phyloP scores from a whole-genome alignment of 2,888 invertebrate genomes.

The Galerucella nymphaeae region DNA sequence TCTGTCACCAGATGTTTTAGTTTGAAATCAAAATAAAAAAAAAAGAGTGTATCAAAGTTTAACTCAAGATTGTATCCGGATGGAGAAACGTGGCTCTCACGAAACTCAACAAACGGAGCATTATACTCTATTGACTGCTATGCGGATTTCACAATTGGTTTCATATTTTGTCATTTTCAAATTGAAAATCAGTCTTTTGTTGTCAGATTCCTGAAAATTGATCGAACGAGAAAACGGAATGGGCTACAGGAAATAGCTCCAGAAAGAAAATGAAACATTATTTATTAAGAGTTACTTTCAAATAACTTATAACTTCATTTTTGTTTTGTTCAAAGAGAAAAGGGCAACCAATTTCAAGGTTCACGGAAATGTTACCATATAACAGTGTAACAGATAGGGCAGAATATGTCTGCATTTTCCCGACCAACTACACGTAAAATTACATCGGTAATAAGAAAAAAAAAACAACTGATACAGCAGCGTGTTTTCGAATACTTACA shows the following conservation, averaged over 20 bases:
- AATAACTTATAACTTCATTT: slow-evolving; percentile 34
- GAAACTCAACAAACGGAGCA: slow-evolving; percentile 5
- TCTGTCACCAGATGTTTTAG: no score
- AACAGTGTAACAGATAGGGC: slow-evolving; percentile 34
- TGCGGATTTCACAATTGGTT: slow-evolving; percentile 16
- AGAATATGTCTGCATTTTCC: slow-evolving; percentile 33
- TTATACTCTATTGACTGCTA: slow-evolving; percentile 6
- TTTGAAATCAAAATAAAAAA: background rate
- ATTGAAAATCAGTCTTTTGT: slow-evolving; percentile 25
- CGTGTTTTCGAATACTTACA: background rate
- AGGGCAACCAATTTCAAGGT: slow-evolving; percentile 42
- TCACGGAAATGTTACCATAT: slow-evolving; percentile 35
- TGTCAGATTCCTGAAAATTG: slow-evolving; percentile 18
- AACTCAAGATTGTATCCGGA: slow-evolving; percentile 4
- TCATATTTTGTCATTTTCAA: slow-evolving; percentile 18
- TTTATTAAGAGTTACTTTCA: slow-evolving; percentile 33
- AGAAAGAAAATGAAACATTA: slow-evolving; percentile 32
- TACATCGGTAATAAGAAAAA: slow-evolving; percentile 24
- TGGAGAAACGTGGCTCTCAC: background rate
- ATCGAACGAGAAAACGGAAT: slow-evolving; percentile 24
- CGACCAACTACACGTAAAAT: slow-evolving; percentile 40
- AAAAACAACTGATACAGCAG: slow-evolving; percentile 16
- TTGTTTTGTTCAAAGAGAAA: slow-evolving; percentile 29
- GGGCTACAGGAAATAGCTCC: slow-evolving; percentile 28
- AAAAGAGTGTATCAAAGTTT: background rate